Conservation (phyloP, 2,113 vertebrate genomes). For the Etia nguti region DNA sequence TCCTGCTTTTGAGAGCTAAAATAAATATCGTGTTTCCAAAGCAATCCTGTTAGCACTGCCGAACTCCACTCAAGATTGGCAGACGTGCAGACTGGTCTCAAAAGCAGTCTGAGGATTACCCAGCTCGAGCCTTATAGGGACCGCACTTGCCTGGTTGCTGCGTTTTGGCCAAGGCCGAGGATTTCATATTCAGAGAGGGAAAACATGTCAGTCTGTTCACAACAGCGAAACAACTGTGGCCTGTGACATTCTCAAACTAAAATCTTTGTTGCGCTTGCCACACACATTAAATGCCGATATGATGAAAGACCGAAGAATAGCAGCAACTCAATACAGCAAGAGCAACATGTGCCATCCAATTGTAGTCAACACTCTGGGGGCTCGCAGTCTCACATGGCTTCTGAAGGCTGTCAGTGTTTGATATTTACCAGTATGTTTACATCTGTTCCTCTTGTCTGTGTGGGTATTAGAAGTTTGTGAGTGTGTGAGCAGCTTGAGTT, state of each 20-base stretch:
- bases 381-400: constrained; percentile 20
- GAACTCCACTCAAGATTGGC: constrained; percentile 64
- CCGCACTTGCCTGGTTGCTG: constrained; percentile 8
- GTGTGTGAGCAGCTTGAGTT: constrained; percentile 12
- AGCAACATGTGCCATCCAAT: constrained; percentile 15
- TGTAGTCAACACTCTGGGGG: constrained; percentile 22
- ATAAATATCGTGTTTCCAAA: constrained; percentile 65
- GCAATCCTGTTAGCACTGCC: constrained; percentile 59
- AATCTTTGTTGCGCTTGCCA: background rate
- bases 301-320: constrained; percentile 21
- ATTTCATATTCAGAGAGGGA: background rate
- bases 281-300: background rate
- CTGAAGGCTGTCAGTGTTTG: constrained; percentile 43
- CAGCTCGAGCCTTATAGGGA: constrained; percentile 15
- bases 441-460: constrained; percentile 47
- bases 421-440: constrained; percentile 54
- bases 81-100: constrained; percentile 47
- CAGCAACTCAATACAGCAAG: background rate
- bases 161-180: background rate
- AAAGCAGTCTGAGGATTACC: constrained; percentile 60
- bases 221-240: background rate
- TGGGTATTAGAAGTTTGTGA: constrained; percentile 19
- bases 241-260: background rate
- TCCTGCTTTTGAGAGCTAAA: constrained; percentile 52
- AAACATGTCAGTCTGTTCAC: background rate